Conservation (phyloP, 2,888 invertebrate genomes). For the Pediacus dermestoides region DNA sequence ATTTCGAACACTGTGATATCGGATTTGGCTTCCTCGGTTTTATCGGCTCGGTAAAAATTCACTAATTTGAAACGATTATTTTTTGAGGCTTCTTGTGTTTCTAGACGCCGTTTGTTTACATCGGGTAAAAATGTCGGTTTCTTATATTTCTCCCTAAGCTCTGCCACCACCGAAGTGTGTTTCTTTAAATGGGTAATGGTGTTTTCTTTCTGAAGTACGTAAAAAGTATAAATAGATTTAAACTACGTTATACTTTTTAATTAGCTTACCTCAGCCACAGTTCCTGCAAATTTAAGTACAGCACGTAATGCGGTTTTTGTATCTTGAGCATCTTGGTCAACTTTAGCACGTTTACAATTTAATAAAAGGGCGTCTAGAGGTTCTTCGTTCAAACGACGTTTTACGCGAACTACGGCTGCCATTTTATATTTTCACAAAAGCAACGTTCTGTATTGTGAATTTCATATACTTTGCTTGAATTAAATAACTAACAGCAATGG, state of each 20-base stretch:
- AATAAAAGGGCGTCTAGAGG: slow-evolving; percentile 69
- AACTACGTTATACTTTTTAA: no score
- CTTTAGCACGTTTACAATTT: slow-evolving; percentile 67
- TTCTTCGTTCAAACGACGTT: slow-evolving; percentile 67
- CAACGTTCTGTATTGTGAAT: no score
- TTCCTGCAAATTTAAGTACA: slow-evolving; percentile 69
- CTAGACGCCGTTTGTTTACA: slow-evolving; percentile 49
- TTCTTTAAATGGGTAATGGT: slow-evolving; percentile 50
- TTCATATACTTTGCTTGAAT: no score
- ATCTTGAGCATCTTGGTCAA: slow-evolving; percentile 45
- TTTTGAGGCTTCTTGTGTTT: slow-evolving; percentile 50
- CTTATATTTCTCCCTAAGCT: slow-evolving; percentile 52
- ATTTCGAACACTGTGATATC: slow-evolving; percentile 57
- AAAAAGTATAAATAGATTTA: no score
- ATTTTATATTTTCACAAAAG: no score
- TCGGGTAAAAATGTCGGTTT: slow-evolving; percentile 48
- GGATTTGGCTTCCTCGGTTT: slow-evolving; percentile 37
- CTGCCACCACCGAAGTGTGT: slow-evolving; percentile 41
- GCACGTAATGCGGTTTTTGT: slow-evolving; percentile 54
- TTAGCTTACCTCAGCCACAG: slow-evolving; percentile 52
- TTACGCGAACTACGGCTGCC: slow-evolving; percentile 68
- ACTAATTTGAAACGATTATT: slow-evolving; percentile 59
- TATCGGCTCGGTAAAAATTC: slow-evolving; percentile 54
- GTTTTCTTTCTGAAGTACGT: slow-evolving; percentile 51
- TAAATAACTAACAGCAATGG: no score